Percentiles rank a stretch among this genome's conserved stretches.
Evolutionary conservation across 2,888 invertebrate genomes (phyloP).

Genomic region (Sesamia inferens): DNA sequence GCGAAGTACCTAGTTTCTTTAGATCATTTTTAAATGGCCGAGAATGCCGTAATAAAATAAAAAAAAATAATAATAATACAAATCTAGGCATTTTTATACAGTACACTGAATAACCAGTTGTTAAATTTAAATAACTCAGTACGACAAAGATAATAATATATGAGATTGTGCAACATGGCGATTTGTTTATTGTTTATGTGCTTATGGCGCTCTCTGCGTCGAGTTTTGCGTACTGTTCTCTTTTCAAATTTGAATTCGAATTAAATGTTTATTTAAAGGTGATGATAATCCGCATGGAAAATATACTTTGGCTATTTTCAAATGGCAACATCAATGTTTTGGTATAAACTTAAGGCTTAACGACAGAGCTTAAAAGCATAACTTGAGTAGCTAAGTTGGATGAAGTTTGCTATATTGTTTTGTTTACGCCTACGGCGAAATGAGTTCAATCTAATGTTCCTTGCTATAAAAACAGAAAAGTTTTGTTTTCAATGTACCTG

Average conservation of each 20-base stretch:
- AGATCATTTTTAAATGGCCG: no score
- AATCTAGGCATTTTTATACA: no score
- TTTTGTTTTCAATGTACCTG: constrained; percentile 33
- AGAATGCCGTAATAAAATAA: no score
- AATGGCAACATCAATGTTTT: constrained; percentile 11
- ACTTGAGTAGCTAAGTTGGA: constrained; percentile 35
- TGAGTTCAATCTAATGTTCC: constrained; percentile 31
- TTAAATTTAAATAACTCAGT: no score
- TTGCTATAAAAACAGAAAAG: constrained; percentile 35
- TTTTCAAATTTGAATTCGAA: constrained; percentile 12
- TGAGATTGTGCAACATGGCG: no score
- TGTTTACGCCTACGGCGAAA: constrained; percentile 46
- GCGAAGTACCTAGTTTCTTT: no score
- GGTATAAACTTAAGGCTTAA: constrained; percentile 1
- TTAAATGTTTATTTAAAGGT: not conserved
- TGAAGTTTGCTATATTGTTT: constrained; percentile 44
- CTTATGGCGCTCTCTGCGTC: no score
- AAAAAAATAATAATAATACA: no score
- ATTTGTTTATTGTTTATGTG: no score
- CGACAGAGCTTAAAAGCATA: constrained; percentile 24
- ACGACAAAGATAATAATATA: no score
- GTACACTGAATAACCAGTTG: no score
- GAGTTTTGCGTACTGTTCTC: no score
- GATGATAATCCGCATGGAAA: not conserved
- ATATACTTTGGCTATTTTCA: constrained; percentile 6